phyloP scores from a whole-genome alignment of 92 coral and sea anemone genomes.

The Phenganax stokvisi region DNA sequence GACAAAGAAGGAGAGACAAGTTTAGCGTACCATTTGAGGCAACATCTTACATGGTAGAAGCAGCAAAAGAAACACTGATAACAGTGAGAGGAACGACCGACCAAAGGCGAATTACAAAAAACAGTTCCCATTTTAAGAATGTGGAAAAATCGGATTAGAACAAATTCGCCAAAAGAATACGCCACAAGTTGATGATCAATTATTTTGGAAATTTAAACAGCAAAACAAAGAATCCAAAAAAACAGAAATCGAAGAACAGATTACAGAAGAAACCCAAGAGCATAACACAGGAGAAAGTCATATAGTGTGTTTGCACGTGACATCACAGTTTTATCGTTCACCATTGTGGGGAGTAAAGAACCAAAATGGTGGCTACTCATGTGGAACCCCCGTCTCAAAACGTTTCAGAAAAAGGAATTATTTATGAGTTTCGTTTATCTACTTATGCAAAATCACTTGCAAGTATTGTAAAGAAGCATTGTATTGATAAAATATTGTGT shows the following conservation, averaged over 20 bases:
- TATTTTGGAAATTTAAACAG: neutral
- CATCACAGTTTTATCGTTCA: constrained; percentile 19
- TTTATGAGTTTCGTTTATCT: neutral
- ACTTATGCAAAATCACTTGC: neutral
- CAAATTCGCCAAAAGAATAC: neutral
- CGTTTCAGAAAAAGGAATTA: neutral
- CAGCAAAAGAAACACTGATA: constrained; percentile 27
- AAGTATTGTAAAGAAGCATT: constrained; percentile 18
- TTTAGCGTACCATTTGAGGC: constrained; percentile 27
- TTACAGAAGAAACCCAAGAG: no score
- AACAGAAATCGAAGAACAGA: neutral
- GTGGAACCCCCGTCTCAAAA: neutral
- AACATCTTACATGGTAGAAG: constrained; percentile 22
- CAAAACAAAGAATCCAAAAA: neutral
- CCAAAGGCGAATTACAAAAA: constrained; percentile 10
- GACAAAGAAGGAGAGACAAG: constrained; percentile 32
- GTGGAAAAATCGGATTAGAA: neutral
- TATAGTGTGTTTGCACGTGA: neutral
- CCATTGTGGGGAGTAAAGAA: constrained; percentile 40
- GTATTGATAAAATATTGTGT: constrained; percentile 36
- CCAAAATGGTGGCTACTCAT: neutral
- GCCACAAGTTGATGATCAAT: neutral
- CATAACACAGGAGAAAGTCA: no score
- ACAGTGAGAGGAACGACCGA: constrained; percentile 29
- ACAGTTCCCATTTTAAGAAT: constrained; percentile 36